Percentiles rank a stretch among this genome's conserved stretches.
Conservation (phyloP, 2,797 vertebrate genomes). For the Pteropus rufus region DNA sequence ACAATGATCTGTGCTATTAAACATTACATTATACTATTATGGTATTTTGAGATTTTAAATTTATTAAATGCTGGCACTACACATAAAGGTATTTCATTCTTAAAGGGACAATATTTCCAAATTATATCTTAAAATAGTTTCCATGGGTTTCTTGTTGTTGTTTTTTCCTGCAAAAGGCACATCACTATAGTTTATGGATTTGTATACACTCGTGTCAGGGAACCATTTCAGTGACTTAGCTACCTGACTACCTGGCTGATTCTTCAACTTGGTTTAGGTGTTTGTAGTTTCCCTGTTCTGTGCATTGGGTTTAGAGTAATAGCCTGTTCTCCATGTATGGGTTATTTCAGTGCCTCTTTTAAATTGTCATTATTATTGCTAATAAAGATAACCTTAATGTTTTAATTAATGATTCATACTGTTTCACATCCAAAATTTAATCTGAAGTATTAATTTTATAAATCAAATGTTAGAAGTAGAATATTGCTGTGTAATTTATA, state of each 20-base stretch:
- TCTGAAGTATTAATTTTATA: conserved; percentile 34
- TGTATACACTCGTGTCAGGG: not conserved
- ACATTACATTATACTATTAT: not conserved
- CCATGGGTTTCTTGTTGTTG: not conserved
- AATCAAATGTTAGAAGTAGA: not conserved
- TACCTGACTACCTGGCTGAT: not conserved
- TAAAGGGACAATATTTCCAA: not conserved
- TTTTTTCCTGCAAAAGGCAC: not conserved
- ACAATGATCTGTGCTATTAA: not conserved
- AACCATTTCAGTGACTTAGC: not conserved
- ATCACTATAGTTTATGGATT: not conserved
- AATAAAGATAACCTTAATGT: conserved; percentile 8
- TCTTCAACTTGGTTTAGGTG: not conserved
- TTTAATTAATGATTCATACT: not conserved
- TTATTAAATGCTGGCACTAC: not conserved
- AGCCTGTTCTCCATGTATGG: not conserved
- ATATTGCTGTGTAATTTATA: conserved; percentile 20
- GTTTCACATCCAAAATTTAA: conserved; percentile 28
- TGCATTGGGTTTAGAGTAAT: not conserved
- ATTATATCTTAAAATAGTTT: not conserved
- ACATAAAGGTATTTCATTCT: not conserved
- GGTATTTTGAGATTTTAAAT: not conserved
- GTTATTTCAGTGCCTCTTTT: not conserved
- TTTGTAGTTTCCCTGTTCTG: not conserved
- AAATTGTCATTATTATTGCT: not conserved